phyloP scores from a whole-genome alignment of 92 coral and sea anemone species.

The Porites evermanni region DNA sequence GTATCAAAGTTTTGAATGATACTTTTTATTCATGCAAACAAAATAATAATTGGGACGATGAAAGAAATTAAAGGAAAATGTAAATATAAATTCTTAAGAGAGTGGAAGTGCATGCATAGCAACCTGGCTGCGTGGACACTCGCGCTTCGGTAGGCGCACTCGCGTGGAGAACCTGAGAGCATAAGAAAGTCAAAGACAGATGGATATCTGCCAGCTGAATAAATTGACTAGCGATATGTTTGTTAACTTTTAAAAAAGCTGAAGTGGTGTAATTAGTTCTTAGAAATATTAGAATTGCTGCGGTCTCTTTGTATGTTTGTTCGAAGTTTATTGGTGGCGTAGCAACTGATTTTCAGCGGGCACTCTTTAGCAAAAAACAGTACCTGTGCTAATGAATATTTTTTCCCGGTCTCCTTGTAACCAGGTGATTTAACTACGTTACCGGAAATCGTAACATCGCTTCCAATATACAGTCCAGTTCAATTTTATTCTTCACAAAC shows the following conservation, averaged over 20 bases:
- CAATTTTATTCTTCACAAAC: neutral
- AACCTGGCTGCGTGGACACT: neutral
- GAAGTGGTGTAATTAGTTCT: neutral
- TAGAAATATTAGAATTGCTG: neutral
- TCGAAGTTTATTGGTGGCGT: neutral
- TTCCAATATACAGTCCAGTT: neutral
- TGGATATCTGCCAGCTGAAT: slow-evolving; percentile 20
- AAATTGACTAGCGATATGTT: neutral
- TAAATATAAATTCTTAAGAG: too few species aligned
- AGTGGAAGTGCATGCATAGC: too few species aligned
- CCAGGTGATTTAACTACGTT: neutral
- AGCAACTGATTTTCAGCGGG: neutral
- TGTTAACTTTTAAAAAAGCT: neutral
- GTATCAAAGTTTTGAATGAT: too few species aligned
- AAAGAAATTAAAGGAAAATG: too few species aligned
- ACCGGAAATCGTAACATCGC: neutral
- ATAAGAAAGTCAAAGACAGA: neutral
- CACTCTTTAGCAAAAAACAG: too few species aligned
- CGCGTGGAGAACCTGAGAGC: neutral
- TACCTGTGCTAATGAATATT: too few species aligned
- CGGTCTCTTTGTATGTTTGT: neutral
- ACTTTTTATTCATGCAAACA: too few species aligned
- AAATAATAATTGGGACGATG: too few species aligned
- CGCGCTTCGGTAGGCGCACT: neutral
- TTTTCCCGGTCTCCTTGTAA: slow-evolving; percentile 13